phyloP scores from a whole-genome alignment of 2,888 invertebrate species.

The Euclidia mi region DNA sequence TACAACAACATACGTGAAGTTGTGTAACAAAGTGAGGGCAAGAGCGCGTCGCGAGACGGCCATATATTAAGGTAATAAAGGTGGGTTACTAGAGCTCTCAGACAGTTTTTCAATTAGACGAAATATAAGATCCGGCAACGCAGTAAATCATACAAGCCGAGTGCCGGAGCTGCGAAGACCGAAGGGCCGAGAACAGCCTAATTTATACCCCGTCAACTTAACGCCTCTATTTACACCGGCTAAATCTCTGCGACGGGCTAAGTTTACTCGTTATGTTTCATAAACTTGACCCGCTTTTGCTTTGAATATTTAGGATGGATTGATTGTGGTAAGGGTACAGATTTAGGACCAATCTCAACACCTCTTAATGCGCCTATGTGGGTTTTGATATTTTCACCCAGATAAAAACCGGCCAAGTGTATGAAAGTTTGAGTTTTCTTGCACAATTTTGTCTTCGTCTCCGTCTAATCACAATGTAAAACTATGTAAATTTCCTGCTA shows the following conservation, averaged over 20 bases:
- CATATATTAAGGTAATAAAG: constrained; percentile 13
- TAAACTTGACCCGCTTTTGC: not conserved
- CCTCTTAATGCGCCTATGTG: too few relatives aligned
- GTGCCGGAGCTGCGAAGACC: not conserved
- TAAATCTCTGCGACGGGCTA: constrained; percentile 9
- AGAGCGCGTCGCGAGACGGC: not conserved
- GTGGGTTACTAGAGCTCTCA: constrained; percentile 5
- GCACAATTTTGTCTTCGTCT: too few relatives aligned
- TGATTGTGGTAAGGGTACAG: too few relatives aligned
- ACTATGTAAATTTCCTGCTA: too few relatives aligned
- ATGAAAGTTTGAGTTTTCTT: too few relatives aligned
- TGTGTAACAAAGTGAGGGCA: not conserved
- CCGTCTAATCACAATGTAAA: too few relatives aligned
- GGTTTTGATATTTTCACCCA: too few relatives aligned
- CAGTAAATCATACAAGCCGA: constrained; percentile 13
- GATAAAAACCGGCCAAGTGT: too few relatives aligned
- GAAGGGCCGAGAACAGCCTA: too few relatives aligned
- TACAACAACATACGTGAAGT: not conserved
- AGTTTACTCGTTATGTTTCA: not conserved
- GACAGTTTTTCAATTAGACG: constrained; percentile 22
- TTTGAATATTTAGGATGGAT: too few relatives aligned
- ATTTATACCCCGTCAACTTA: constrained; percentile 1
- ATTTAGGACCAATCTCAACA: too few relatives aligned
- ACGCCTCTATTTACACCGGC: constrained; percentile 15
- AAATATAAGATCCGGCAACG: constrained; percentile 17